Conservation (phyloP, 2,888 invertebrate genomes). For the Neocrepidodera transversa region DNA sequence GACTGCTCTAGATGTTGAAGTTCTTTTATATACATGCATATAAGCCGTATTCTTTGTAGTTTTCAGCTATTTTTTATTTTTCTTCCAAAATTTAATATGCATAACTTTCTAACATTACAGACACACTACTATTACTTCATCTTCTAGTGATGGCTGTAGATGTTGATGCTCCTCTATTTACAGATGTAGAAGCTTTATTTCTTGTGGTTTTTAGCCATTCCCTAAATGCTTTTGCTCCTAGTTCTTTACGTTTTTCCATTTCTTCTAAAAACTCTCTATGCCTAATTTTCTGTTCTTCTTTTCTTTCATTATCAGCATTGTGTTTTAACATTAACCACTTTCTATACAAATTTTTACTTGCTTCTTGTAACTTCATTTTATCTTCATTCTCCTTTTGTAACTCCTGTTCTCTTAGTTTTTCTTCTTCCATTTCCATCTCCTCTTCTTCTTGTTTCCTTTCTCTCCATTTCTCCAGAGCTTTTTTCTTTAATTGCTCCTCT, state of each 20-base stretch:
- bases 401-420: background rate
- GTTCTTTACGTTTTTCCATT: background rate
- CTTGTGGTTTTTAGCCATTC: background rate
- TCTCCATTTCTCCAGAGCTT: background rate
- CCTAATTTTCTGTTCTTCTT: background rate
- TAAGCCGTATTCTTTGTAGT: too few relatives aligned
- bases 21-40: too few relatives aligned
- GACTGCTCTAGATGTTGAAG: too few relatives aligned
- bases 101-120: too few relatives aligned
- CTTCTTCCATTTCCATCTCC: background rate
- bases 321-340: constrained; percentile 1
- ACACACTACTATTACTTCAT: background rate
- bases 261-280: background rate
- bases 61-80: too few relatives aligned
- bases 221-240: background rate
- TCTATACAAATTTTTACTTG: background rate
- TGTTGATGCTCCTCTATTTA: background rate
- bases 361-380: background rate
- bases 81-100: too few relatives aligned
- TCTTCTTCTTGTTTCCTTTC: background rate
- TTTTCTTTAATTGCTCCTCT: background rate
- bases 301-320: background rate
- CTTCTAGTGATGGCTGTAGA: background rate
- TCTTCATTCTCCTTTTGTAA: background rate
- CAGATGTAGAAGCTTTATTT: background rate